Base-by-base conservation (phyloP, 2,888 invertebrate genomes). In the Hydrotaea diabolus region DNA sequence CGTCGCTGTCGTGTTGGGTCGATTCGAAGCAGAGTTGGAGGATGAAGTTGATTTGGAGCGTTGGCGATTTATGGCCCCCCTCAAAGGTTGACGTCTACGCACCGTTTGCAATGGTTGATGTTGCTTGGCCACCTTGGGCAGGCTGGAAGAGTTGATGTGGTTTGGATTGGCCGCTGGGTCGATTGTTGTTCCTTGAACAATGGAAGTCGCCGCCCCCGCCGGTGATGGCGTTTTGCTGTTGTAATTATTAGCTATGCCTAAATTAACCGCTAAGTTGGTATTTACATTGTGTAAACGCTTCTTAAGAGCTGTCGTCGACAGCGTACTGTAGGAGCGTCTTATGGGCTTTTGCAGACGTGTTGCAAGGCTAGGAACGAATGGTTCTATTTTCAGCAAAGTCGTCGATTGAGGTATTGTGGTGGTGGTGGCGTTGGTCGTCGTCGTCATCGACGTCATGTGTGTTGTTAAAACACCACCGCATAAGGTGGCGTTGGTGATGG, bases 351-450 rank as follows among this genome's bases (percentile, higher is more conserved):
- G 90, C 85, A 91, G 89, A 86, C 91, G 89, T 87, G 91, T 88
- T 82, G 89, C 91, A 83, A 91, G 90, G 88, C 90, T 92, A 91
- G 93, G 93, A 90, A 93, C 91, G 87, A 92, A 92, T 76, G 92
- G 92, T 90, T 92, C 93, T 81, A 93, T 93, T 90, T 92, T 92
- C 88, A 93, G 89, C 89, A 92, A 89, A 87, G 90, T 90, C 84
- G 91, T 89, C 89, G 92, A 92, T 91, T 92, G 92, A 90, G 91
- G 88, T 82, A 85, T 80, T 82, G 72, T 85, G 86, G 83, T 77
- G 76, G 64, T 77, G 43, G 71, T 31, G 19, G 49, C 13, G 19
- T 72, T 59, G 21, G 46, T 11, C 21, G 64, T 23, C 1, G 49
- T 46, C 17, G 80, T 46, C 0, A 71, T 53, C 21, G 49, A 59